These are phyloP conservation scores for Genyomyrus donnyi DNA, from an alignment of 2,113 vertebrate species.

Conservation along the genomic window DNA sequence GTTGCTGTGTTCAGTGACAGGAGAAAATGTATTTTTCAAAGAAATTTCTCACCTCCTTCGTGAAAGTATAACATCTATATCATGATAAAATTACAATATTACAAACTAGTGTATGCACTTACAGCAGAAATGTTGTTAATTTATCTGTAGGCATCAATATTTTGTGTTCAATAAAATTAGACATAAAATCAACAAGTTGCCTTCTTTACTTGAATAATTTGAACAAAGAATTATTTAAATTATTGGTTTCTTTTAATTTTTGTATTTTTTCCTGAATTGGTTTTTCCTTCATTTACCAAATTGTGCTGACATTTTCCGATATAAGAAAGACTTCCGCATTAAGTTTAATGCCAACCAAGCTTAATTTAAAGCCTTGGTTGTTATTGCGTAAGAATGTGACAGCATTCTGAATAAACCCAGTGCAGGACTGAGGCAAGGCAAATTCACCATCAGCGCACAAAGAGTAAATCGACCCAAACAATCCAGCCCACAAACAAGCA, in stretches of 20 bases:
- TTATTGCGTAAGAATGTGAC: background rate
- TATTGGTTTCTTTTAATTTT: background rate
- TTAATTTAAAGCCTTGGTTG: background rate
- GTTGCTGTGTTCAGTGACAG: background rate
- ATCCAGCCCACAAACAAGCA: slow-evolving; percentile 26
- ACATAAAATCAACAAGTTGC: background rate
- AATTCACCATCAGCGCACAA: background rate
- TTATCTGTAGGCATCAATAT: background rate
- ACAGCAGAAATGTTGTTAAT: background rate
- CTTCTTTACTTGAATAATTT: background rate
- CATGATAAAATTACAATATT: background rate
- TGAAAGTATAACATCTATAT: background rate
- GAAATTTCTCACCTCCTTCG: background rate
- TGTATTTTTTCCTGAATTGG: background rate
- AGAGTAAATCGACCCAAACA: background rate
- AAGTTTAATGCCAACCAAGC: background rate
- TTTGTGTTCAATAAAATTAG: background rate
- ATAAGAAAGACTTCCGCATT: background rate
- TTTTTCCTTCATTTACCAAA: background rate
- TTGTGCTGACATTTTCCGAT: background rate
- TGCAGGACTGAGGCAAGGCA: background rate
- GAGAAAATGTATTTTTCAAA: background rate
- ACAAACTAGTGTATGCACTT: background rate
- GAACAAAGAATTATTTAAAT: background rate
- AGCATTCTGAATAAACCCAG: background rate